Percentiles rank a stretch among this genome's conserved stretches.
Evolutionary conservation across 2,888 invertebrate genomes (phyloP).

Genomic region (Tenodera sinensis): DNA sequence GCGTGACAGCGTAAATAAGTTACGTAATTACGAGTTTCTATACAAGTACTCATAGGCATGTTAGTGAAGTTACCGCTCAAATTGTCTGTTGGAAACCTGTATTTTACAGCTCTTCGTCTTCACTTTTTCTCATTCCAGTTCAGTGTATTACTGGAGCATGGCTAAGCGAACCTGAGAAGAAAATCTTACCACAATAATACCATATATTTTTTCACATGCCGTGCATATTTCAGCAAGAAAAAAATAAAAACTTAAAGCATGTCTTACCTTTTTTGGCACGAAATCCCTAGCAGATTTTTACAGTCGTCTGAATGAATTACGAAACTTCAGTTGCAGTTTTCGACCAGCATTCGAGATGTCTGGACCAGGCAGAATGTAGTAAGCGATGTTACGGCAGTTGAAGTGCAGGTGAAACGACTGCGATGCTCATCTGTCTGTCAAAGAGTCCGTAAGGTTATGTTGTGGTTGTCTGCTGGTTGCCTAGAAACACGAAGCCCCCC

Average conservation of each 20-base stretch:
- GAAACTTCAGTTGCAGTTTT: neutral
- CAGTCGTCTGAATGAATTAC: too few relatives aligned
- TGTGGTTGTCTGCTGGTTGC: neutral
- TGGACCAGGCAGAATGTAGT: neutral
- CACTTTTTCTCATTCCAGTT: too few relatives aligned
- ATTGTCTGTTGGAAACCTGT: too few relatives aligned
- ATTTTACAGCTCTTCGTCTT: too few relatives aligned
- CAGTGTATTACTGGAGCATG: too few relatives aligned
- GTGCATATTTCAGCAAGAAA: too few relatives aligned
- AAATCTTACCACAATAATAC: too few relatives aligned
- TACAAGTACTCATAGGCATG: neutral
- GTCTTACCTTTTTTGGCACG: neutral
- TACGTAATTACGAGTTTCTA: neutral
- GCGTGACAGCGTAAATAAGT: neutral
- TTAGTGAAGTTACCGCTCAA: too few relatives aligned
- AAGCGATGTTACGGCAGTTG: neutral
- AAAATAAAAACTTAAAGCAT: neutral
- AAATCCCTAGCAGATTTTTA: neutral
- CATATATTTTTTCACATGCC: too few relatives aligned
- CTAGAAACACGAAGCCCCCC: neutral
- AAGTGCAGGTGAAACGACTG: neutral
- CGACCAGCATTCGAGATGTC: neutral
- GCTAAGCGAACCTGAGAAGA: too few relatives aligned
- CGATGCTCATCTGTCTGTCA: neutral
- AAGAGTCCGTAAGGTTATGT: neutral